Percentiles rank a stretch among this genome's conserved stretches.
phyloP scores from a whole-genome alignment of 2,797 vertebrate genomes.

The Halcyon smyrnensis region DNA sequence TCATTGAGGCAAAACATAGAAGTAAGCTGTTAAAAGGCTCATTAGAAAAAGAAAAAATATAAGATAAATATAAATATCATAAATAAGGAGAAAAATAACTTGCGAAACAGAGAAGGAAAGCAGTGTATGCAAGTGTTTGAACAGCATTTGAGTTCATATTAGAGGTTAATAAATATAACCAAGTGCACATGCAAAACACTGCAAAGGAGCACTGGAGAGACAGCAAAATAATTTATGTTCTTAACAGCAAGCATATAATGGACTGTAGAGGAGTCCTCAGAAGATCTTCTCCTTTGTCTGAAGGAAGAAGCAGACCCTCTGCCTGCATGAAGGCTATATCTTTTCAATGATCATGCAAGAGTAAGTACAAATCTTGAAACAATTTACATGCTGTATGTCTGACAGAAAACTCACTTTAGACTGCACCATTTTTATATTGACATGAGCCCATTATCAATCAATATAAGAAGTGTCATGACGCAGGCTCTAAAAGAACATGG shows the following conservation, averaged over 20 bases:
- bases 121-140: background rate
- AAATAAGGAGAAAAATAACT: background rate
- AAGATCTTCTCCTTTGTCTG: background rate
- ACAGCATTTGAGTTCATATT: background rate
- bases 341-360: background rate
- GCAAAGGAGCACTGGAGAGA: background rate
- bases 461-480: background rate
- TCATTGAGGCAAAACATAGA: background rate
- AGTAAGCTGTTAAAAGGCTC: background rate
- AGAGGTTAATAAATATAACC: background rate
- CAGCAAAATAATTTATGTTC: background rate
- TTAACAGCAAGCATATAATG: background rate
- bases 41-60: background rate
- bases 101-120: background rate
- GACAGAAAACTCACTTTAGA: background rate
- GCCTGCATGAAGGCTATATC: background rate
- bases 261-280: background rate
- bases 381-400: background rate
- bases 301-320: background rate
- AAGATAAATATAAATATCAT: too few species aligned
- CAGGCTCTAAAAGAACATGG: background rate
- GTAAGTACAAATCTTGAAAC: background rate
- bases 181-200: background rate
- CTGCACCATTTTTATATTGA: background rate
- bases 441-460: background rate